Conservation (phyloP, 2,888 invertebrate genomes). For the Amiota minor region DNA sequence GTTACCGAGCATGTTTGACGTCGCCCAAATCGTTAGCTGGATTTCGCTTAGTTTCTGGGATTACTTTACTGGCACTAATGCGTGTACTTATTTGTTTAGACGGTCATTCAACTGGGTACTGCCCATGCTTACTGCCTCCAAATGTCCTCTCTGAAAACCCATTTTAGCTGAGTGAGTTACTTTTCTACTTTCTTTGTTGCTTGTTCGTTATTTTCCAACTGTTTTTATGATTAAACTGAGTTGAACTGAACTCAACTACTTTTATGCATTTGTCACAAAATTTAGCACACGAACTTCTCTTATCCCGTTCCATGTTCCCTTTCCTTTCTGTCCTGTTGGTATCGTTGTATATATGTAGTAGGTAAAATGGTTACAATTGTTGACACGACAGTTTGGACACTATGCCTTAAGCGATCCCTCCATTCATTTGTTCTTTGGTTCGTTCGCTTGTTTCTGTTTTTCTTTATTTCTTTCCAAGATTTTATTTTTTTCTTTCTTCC, state of each 20-base stretch:
- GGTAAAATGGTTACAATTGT: not conserved
- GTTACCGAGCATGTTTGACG: constrained; percentile 17
- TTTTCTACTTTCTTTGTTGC: not conserved
- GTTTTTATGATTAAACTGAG: not conserved
- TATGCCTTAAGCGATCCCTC: not conserved
- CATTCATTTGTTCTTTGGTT: not conserved
- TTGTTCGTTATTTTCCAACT: not conserved
- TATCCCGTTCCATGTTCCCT: no score
- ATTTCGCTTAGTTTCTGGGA: constrained; percentile 50
- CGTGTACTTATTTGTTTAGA: constrained; percentile 59
- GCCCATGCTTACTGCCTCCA: no score
- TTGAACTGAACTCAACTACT: not conserved
- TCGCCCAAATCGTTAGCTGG: constrained; percentile 50
- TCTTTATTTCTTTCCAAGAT: not conserved
- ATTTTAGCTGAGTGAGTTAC: no score
- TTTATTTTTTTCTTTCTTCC: not conserved
- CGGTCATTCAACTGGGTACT: not conserved
- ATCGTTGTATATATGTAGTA: no score
- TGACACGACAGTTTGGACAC: constrained; percentile 2
- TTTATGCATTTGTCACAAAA: constrained; percentile 28
- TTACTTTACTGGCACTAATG: constrained; percentile 64
- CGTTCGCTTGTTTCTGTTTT: not conserved
- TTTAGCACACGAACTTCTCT: not conserved
- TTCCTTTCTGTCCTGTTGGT: no score
- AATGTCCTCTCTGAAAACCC: no score